phyloP scores from a whole-genome alignment of 2,113 vertebrate genomes.

The Xyliphius kryptos region DNA sequence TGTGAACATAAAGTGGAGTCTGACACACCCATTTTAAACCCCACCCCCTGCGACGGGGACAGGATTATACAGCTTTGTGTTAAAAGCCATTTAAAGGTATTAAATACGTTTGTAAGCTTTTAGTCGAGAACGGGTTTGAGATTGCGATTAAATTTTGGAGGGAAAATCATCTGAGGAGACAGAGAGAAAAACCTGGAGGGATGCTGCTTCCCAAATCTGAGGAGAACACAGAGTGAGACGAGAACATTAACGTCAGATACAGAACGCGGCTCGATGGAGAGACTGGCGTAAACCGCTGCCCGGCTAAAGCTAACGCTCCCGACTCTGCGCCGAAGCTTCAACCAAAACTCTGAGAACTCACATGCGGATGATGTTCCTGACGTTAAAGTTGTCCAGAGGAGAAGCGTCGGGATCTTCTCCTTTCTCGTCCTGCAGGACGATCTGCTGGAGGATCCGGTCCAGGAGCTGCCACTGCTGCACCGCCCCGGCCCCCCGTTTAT shows the following conservation, averaged over 20 bases:
- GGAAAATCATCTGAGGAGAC: too few relatives aligned
- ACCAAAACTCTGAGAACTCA: slow-evolving; percentile 65
- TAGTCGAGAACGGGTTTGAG: too few relatives aligned
- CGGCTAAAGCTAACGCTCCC: neutral
- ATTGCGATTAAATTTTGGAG: too few relatives aligned
- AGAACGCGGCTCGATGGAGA: neutral
- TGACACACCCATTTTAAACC: too few relatives aligned
- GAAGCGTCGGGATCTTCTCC: slow-evolving; percentile 85
- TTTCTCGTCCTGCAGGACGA: slow-evolving; percentile 89
- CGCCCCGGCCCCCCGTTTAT: slow-evolving; percentile 79
- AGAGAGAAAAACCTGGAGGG: slow-evolving; percentile 55
- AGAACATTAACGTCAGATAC: slow-evolving; percentile 16
- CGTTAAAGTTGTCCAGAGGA: slow-evolving; percentile 90
- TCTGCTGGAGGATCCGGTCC: slow-evolving; percentile 93
- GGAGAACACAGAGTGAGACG: slow-evolving; percentile 34
- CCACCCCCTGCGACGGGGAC: too few relatives aligned
- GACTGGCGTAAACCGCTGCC: neutral
- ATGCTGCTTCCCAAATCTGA: slow-evolving; percentile 49
- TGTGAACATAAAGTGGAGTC: too few relatives aligned
- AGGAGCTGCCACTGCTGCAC: slow-evolving; percentile 94
- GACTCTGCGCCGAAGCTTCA: too few relatives aligned
- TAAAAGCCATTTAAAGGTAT: too few relatives aligned
- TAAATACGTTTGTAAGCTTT: too few relatives aligned
- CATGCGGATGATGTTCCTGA: slow-evolving; percentile 95
- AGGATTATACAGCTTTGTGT: too few relatives aligned